These are phyloP conservation scores for Rhinopomastus cyanomelas DNA, from an alignment of 2,113 vertebrate species.

Conservation along the genomic window DNA sequence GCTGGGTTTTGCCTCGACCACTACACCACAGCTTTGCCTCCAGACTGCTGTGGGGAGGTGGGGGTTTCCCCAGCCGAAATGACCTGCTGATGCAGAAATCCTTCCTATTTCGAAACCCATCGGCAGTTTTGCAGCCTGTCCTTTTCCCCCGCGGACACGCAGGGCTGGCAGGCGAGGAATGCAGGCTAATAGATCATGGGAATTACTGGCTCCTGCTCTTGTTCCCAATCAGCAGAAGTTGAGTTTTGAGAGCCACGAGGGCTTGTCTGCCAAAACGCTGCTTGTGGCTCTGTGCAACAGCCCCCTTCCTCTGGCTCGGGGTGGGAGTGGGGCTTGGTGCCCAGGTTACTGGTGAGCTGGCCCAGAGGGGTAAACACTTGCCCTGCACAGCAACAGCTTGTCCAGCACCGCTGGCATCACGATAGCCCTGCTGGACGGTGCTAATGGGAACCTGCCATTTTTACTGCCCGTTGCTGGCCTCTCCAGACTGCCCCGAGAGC, in stretches of 20 bases:
- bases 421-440: background rate
- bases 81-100: background rate
- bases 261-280: background rate
- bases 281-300: background rate
- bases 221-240: background rate
- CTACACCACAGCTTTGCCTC: background rate
- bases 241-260: background rate
- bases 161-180: background rate
- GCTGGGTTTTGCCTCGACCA: background rate
- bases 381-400: rapidly evolving
- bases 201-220: background rate
- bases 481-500: background rate
- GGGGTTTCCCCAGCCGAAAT: background rate
- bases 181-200: background rate
- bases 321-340: background rate
- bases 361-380: background rate
- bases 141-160: background rate
- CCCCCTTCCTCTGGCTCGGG: no score
- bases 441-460: background rate
- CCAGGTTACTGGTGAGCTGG: background rate
- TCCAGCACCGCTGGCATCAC: rapidly evolving
- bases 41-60: background rate
- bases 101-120: background rate
- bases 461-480: background rate
- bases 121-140: background rate